Evolutionary conservation across 2,113 vertebrate species (phyloP).

Genomic region (Sterrhoptilus dennistouni): DNA sequence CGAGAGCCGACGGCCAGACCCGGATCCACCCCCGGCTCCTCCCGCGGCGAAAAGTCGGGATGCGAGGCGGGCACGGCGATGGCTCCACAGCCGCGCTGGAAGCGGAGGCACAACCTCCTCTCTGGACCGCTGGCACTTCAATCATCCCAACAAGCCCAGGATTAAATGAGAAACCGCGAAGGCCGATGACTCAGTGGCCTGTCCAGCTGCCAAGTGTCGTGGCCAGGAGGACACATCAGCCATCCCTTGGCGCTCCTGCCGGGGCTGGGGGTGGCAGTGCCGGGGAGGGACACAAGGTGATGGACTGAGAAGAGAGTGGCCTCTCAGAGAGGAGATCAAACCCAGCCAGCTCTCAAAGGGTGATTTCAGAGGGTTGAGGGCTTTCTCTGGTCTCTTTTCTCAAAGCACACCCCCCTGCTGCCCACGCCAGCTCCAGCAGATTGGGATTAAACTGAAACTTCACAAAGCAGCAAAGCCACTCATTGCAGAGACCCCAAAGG

Average conservation of each 20-base stretch:
- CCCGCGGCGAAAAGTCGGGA: background rate
- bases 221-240: background rate
- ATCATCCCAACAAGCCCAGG: background rate
- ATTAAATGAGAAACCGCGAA: conserved; percentile 29
- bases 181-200: conserved; percentile 35
- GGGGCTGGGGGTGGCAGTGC: rapidly evolving
- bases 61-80: background rate
- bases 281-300: background rate
- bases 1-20: background rate
- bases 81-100: background rate
- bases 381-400: background rate
- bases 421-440: background rate
- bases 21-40: background rate
- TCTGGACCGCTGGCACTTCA: background rate
- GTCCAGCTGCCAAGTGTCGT: conserved; percentile 30
- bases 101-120: conserved; percentile 3
- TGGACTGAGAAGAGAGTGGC: background rate
- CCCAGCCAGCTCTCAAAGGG: background rate
- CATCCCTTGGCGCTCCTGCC: background rate
- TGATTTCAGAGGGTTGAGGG: background rate
- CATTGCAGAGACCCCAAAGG: background rate
- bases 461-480: background rate
- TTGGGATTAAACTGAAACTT: background rate
- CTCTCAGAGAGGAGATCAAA: background rate
- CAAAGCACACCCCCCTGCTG: background rate